Evolutionary conservation across 2,888 invertebrate genomes (phyloP).

Genomic region (Meliscaeva auricollis): DNA sequence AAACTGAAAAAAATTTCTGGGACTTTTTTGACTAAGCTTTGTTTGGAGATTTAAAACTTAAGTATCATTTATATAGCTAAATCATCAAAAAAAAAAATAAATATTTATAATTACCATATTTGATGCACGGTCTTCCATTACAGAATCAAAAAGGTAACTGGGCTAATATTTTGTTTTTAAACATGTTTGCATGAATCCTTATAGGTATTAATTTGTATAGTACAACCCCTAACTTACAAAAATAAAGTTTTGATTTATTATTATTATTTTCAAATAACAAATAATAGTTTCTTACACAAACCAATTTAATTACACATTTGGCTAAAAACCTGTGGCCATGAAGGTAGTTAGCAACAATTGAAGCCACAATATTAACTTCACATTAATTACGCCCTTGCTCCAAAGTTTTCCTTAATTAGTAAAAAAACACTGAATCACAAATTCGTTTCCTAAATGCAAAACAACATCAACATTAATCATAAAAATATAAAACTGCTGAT

Average conservation of each 20-base stretch:
- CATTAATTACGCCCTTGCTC: conserved; percentile 58
- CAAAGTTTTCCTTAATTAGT: conserved; percentile 59
- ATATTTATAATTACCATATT: too few species aligned
- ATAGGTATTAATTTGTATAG: too few species aligned
- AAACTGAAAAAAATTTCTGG: too few species aligned
- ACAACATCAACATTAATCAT: conserved; percentile 39
- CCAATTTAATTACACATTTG: neutral
- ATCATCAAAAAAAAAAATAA: too few species aligned
- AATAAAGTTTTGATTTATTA: neutral
- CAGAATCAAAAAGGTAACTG: too few species aligned
- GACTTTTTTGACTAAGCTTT: too few species aligned
- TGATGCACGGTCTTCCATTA: too few species aligned
- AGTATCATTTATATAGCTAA: too few species aligned
- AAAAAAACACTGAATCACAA: neutral
- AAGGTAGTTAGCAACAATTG: neutral
- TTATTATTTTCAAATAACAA: neutral
- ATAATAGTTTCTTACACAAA: neutral
- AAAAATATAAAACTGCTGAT: conserved; percentile 34
- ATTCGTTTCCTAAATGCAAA: conserved; percentile 31
- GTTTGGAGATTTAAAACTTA: too few species aligned
- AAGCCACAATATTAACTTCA: conserved; percentile 11
- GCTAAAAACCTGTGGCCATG: neutral
- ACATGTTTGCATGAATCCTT: too few species aligned
- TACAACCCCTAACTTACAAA: too few species aligned
- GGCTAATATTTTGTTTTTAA: too few species aligned